These are phyloP conservation scores for Masticophis lateralis DNA, from an alignment of 2,797 vertebrate genomes.

Conservation along the genomic window DNA sequence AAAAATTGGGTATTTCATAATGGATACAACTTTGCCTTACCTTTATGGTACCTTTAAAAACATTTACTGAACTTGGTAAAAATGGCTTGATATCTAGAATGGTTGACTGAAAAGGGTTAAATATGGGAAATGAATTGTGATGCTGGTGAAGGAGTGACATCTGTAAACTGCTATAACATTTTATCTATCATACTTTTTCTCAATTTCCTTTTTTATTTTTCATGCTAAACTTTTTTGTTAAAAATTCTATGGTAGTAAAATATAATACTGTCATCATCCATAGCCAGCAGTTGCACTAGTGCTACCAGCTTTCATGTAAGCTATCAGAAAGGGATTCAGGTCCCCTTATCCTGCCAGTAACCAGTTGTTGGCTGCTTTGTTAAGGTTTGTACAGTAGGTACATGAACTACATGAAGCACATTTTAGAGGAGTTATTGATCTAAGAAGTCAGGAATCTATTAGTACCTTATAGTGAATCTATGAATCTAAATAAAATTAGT, in stretches of 20 bases:
- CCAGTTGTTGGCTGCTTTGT: background rate
- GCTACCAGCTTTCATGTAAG: background rate
- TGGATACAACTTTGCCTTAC: background rate
- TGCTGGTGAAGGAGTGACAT: background rate
- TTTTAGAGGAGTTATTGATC: background rate
- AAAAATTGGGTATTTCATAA: background rate
- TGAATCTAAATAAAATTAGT: background rate
- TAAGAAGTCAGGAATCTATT: background rate
- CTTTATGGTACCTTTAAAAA: no score
- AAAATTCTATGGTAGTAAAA: background rate
- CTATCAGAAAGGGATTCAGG: background rate
- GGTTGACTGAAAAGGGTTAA: background rate
- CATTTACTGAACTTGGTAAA: background rate
- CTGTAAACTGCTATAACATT: background rate
- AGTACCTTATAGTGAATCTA: background rate
- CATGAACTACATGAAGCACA: background rate
- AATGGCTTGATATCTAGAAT: background rate
- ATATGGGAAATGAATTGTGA: background rate
- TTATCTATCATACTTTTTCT: background rate
- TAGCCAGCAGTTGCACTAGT: background rate
- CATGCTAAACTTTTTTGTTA: background rate
- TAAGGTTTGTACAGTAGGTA: background rate
- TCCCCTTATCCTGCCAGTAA: background rate
- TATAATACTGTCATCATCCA: background rate
- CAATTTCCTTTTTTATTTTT: background rate